Evolutionary conservation across 92 coral and sea anemone genomes (phyloP).

Genomic region (Epizoanthus ramosus): DNA sequence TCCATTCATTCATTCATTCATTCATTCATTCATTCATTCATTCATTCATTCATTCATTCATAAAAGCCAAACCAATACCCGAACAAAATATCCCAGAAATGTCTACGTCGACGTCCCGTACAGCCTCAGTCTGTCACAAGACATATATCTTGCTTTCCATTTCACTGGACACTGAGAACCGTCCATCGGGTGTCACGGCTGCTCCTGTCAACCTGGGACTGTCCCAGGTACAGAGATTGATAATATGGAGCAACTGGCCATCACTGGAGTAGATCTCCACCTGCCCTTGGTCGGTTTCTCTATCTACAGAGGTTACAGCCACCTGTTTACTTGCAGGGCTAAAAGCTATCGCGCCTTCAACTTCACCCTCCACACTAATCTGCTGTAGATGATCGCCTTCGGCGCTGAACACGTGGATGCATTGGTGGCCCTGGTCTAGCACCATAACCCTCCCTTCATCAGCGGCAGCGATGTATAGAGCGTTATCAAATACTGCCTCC

Average conservation of each 20-base stretch:
- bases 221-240: conserved; percentile 32
- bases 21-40: no score
- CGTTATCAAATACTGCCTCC: conserved; percentile 6
- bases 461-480: background rate
- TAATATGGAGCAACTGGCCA: conserved; percentile 14
- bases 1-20: no score
- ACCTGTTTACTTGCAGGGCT: conserved; percentile 19
- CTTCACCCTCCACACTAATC: background rate
- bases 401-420: conserved; percentile 6
- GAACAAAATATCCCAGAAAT: no score
- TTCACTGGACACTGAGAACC: conserved; percentile 19
- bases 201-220: conserved; percentile 23
- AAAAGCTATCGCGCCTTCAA: conserved; percentile 27
- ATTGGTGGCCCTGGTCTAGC: conserved; percentile 20
- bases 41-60: no score
- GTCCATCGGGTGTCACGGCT: conserved; percentile 28
- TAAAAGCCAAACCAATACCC: no score
- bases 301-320: conserved; percentile 24
- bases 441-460: conserved; percentile 7
- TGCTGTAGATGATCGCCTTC: conserved; percentile 17
- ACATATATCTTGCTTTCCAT: conserved; percentile 32
- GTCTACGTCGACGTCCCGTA: no score
- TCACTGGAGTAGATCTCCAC: conserved; percentile 21
- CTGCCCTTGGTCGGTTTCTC: conserved; percentile 43
- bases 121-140: no score